A percentile compares a stretch with the other conserved stretches of the same genome.
phyloP scores from a whole-genome alignment of 2,888 invertebrate genomes.

The Pinctada fucata region DNA sequence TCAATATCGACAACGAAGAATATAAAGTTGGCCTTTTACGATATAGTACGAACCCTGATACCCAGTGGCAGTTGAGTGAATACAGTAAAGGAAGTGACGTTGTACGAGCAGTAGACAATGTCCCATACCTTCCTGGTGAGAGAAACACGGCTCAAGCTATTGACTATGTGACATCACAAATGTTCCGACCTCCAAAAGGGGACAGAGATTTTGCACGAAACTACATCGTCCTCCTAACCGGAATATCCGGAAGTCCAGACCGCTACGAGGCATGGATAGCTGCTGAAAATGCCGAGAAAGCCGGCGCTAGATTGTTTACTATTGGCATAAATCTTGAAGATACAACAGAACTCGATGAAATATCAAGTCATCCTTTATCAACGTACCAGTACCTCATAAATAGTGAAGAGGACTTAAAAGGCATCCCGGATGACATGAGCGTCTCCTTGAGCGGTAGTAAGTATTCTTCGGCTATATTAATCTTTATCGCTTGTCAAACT shows the following conservation, averaged over 20 bases:
- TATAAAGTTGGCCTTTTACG: slow-evolving; percentile 61
- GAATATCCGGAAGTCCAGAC: slow-evolving; percentile 8
- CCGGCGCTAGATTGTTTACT: too few relatives aligned
- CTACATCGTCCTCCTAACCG: slow-evolving; percentile 15
- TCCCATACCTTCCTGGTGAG: slow-evolving; percentile 64
- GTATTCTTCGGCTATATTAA: slow-evolving; percentile 9
- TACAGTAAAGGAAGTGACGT: slow-evolving; percentile 42
- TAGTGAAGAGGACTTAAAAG: slow-evolving; percentile 45
- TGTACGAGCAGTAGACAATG: slow-evolving; percentile 27
- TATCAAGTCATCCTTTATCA: slow-evolving; percentile 40
- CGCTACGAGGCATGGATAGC: background rate
- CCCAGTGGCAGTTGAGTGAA: slow-evolving; percentile 62
- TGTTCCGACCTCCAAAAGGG: slow-evolving; percentile 18
- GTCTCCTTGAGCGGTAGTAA: slow-evolving; percentile 50
- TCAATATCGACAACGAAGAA: slow-evolving; percentile 60
- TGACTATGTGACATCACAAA: slow-evolving; percentile 55
- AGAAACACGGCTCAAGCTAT: slow-evolving; percentile 73
- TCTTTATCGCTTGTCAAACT: too few relatives aligned
- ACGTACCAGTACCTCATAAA: slow-evolving; percentile 49
- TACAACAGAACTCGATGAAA: too few relatives aligned
- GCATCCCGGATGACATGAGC: slow-evolving; percentile 45
- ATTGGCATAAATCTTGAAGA: too few relatives aligned
- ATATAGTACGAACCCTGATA: slow-evolving; percentile 56
- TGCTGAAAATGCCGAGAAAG: too few relatives aligned
- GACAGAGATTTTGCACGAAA: slow-evolving; percentile 25